Evolutionary conservation across 2,797 vertebrate species (phyloP), one percentile per base, ranked within the genome.

Genomic region (Melanotaenia pygmaea): DNA sequence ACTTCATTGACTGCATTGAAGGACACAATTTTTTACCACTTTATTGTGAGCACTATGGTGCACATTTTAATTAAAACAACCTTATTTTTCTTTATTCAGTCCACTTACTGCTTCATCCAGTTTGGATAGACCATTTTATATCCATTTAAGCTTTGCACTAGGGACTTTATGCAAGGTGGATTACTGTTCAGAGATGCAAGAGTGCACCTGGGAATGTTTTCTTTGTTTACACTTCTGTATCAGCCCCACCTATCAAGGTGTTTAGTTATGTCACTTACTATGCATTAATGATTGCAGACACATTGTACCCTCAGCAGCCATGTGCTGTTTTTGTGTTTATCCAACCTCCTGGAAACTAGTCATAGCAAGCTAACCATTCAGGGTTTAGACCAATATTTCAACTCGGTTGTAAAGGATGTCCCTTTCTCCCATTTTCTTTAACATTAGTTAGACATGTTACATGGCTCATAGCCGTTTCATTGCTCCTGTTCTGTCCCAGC

Each of bases 401-500:
- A 4, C 60, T 65, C 6, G 35, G 16, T 34, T 56, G 56, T 30
- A 57, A n/a, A n/a, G 26, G 69, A 84, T 68, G 73, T 59, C 62
- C 67, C 54, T 60, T 38, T 56, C 22, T 47, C 16, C n/a, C 66
- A 10, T 50, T 10, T 57, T 59, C 61, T 34, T 64, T 35, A 72
- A 61, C 70, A 70, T 70, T 67, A 63, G 37, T 34, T 64, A 56
- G 81, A 83, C 83, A 66, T 70, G 78, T 77, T 86, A 80, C 86
- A 80, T 38, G 14, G 30, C 70, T 88, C 76, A 35, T 60, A 79
- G 81, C 38, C 3, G 11, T 84, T 85, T 81, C 84, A 79, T 76
- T 83, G 86, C 71, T 60, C 80, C 86, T 80, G 73, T 72, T 82
- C 70, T 78, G 81, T 85, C 85, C 77, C 72, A 67, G 79, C 81